Evolutionary conservation across 2,888 invertebrate genomes (phyloP), one percentile per base, ranked within the genome.

Genomic region (Amphipoea lucens): DNA sequence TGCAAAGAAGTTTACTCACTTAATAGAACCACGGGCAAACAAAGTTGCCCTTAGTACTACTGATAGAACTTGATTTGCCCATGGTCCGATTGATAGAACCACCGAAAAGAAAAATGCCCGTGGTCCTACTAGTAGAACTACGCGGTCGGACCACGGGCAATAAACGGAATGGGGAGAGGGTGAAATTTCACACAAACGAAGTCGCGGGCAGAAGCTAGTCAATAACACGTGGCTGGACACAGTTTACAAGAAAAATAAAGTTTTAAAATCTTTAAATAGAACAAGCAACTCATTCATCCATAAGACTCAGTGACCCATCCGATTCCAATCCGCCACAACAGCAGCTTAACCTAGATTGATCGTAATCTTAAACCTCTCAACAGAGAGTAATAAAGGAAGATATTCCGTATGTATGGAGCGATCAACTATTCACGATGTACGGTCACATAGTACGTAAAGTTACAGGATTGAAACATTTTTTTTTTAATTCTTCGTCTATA

Each of bases 341-440:
- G 69, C 60, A 77, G 54, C 80, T 84, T 82, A 78, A 70, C 73
- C 57, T 57, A 77, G 62, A 78, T 63, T 63, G 78, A 68, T 75
- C 11, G 69, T 82, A 72, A 84, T 66, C 74, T 70, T 42, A 79
- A 90, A 83, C 78, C 84, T 88, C 81, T 81, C 79, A 69, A 54
- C 60, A 57, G 48, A 74, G 72, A 72, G 89, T 83, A 88, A 89
- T 90, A 91, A 89, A 88, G 84, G 78, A 74, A 74, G 78, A 84
- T 84, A 86, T 90, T 85, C 77, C 73, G 83, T 90, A 90, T 91
- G 88, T 91, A 91, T 88, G 42, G 83, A 77, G 86, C 87, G 84
- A 91, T 92, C 89, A 92, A 91, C 78, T 91, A 91, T 91, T 91
- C 90, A 91, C 77, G 80, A 85, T 76, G 60, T 57, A 42, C 14